phyloP scores from a whole-genome alignment of 2,797 vertebrate species.

The Rhabdomys pumilio region DNA sequence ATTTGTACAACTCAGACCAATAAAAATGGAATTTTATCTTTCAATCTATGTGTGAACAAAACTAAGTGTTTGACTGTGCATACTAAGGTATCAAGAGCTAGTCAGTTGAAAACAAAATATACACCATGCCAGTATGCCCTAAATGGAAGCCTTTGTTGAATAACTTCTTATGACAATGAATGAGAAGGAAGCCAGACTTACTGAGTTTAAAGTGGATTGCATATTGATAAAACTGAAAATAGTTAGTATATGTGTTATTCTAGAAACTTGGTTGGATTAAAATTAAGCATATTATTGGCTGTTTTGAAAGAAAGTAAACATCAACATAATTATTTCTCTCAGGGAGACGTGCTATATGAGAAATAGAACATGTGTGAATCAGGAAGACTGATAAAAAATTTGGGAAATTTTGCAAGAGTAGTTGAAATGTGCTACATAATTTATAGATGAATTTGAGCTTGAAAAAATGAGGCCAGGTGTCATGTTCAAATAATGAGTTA shows the following conservation, averaged over 20 bases:
- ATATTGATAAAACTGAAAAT: neutral
- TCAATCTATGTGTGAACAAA: neutral
- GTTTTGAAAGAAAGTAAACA: neutral
- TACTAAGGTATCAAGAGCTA: neutral
- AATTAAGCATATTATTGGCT: neutral
- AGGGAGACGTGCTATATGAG: neutral
- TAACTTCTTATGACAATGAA: neutral
- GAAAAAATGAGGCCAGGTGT: neutral
- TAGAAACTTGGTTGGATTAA: neutral
- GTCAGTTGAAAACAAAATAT: neutral
- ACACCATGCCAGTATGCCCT: neutral
- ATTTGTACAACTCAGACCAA: neutral
- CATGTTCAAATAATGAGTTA: neutral
- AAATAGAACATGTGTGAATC: neutral
- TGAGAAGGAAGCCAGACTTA: neutral
- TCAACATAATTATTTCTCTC: accelerated
- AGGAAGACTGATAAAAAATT: neutral
- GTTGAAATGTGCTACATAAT: neutral
- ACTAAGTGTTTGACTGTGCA: neutral
- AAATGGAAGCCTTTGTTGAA: neutral
- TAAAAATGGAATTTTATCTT: neutral
- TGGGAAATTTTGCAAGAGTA: neutral
- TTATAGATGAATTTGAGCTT: neutral
- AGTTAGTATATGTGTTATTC: neutral
- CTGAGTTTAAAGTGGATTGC: neutral